phyloP scores from a whole-genome alignment of 2,797 vertebrate genomes.

The Micromesistius poutassou region DNA sequence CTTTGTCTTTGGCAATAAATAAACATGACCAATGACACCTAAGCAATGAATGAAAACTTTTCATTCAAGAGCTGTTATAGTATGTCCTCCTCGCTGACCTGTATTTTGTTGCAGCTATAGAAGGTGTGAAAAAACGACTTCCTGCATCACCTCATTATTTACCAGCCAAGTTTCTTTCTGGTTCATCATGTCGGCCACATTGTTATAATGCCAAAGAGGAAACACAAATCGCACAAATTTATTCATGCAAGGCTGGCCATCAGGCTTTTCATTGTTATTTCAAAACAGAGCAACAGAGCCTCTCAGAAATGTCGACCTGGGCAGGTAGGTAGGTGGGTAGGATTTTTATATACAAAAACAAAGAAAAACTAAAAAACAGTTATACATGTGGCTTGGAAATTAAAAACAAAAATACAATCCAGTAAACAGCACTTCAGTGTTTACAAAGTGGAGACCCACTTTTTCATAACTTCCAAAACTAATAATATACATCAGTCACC shows the following conservation, averaged over 20 bases:
- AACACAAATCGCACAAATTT: neutral
- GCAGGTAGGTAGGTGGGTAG: neutral
- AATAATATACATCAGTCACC: neutral
- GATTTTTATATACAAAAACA: neutral
- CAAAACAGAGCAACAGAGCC: neutral
- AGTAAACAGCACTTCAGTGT: neutral
- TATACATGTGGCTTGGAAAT: neutral
- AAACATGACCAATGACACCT: neutral
- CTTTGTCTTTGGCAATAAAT: neutral
- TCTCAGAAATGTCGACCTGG: neutral
- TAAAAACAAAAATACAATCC: neutral
- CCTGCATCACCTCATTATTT: slow-evolving; percentile 23
- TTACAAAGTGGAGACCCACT: neutral
- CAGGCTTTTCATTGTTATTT: neutral
- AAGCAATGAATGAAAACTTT: neutral
- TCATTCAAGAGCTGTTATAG: neutral
- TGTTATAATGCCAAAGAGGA: slow-evolving; percentile 24
- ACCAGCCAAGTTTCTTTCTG: slow-evolving; percentile 15
- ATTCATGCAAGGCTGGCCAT: neutral
- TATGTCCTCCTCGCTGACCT: neutral
- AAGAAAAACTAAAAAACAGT: neutral
- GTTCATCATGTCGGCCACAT: slow-evolving; percentile 24
- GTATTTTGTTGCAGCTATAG: neutral
- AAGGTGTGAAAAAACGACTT: slow-evolving; percentile 17
- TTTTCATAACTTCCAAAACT: neutral